Percentiles rank a stretch among this genome's conserved stretches.
phyloP scores from a whole-genome alignment of 2,113 vertebrate genomes.

The Pan troglodytes region DNA sequence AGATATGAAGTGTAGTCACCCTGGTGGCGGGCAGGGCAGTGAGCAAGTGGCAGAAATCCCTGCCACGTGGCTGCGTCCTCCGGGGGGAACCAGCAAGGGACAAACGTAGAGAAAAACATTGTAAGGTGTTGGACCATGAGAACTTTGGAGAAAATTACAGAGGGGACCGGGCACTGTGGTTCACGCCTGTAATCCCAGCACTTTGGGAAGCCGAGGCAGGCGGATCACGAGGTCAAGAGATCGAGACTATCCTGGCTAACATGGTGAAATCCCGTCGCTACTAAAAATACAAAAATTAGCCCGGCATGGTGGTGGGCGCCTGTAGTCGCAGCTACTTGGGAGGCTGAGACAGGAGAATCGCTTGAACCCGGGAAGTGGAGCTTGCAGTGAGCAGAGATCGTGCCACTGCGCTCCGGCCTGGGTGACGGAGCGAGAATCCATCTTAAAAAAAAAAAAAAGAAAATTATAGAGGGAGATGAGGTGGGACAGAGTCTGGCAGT shows the following conservation, averaged over 20 bases:
- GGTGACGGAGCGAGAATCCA: too few species aligned
- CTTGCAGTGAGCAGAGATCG: too few species aligned
- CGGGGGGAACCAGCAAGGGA: neutral
- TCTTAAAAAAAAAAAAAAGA: neutral
- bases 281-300: too few species aligned
- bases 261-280: too few species aligned
- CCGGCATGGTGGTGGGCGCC: rapidly evolving
- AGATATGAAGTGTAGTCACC: rapidly evolving
- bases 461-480: neutral
- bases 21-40: rapidly evolving
- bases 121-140: neutral
- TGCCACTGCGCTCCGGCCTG: too few species aligned
- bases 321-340: too few species aligned
- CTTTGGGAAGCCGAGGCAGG: too few species aligned
- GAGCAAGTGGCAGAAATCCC: too few species aligned
- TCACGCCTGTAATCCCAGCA: too few species aligned
- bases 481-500: neutral
- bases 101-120: neutral
- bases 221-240: too few species aligned
- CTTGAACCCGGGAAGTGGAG: rapidly evolving
- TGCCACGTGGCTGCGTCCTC: rapidly evolving
- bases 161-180: neutral
- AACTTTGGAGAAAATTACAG: neutral
- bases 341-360: too few species aligned
- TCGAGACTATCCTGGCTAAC: too few species aligned